Evolutionary conservation across 1,140 invertebrate species (phyloP).

Genomic region (Spodoptera litura): DNA sequence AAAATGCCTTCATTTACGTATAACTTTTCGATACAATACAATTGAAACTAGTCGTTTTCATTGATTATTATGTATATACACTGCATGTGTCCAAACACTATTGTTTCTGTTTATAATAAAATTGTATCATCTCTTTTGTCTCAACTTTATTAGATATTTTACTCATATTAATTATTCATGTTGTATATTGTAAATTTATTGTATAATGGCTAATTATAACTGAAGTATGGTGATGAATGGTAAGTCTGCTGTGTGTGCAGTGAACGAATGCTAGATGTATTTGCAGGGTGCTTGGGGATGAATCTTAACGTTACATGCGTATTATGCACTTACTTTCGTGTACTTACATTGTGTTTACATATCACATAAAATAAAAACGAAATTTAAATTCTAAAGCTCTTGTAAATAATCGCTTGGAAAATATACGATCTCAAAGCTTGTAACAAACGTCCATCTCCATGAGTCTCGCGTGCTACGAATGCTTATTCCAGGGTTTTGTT

Average conservation of each 20-base stretch:
- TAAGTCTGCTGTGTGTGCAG: constrained; percentile 6
- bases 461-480: constrained; percentile 50
- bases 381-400: constrained; percentile 48
- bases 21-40: constrained; percentile 20
- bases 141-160: constrained; percentile 30
- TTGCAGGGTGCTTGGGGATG: constrained; percentile 55
- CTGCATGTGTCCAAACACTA: constrained; percentile 8
- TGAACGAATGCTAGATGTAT: constrained; percentile 48
- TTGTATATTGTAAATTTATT: constrained; percentile 60
- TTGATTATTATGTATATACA: constrained; percentile 30
- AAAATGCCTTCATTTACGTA: constrained; percentile 30
- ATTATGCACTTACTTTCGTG: constrained; percentile 53
- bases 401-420: constrained; percentile 59
- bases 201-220: constrained; percentile 47
- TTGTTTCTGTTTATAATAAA: constrained; percentile 34
- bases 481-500: constrained; percentile 39
- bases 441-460: constrained; percentile 50
- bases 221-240: constrained; percentile 28
- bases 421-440: constrained; percentile 49
- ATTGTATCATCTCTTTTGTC: constrained; percentile 14
- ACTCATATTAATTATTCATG: constrained; percentile 33
- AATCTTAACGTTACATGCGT: constrained; percentile 49
- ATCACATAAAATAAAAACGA: constrained; percentile 54
- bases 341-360: constrained; percentile 63
- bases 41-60: constrained; percentile 39